A percentile compares a stretch with the other conserved stretches of the same genome.
Conservation (phyloP, 2,113 vertebrate species). For the Hemiprocne comata region DNA sequence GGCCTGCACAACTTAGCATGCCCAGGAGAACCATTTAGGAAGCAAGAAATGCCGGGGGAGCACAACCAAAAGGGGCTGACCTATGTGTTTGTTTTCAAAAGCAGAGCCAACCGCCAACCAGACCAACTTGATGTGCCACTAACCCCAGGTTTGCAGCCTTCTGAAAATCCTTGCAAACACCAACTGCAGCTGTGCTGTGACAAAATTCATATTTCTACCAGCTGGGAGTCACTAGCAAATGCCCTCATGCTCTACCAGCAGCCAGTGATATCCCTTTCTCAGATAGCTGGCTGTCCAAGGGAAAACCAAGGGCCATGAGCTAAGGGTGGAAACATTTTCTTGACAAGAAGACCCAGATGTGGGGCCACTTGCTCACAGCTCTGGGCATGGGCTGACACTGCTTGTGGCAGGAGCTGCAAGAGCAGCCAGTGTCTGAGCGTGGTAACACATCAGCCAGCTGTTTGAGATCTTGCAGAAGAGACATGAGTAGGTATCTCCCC, state of each 20-base stretch:
- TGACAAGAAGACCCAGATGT: background rate
- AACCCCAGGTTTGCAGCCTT: background rate
- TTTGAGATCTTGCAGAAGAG: background rate
- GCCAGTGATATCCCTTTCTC: background rate
- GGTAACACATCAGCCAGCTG: background rate
- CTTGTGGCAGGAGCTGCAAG: background rate
- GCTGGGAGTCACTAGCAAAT: background rate
- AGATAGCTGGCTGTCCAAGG: background rate
- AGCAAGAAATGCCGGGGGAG: background rate
- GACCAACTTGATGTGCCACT: background rate
- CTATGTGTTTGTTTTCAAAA: background rate
- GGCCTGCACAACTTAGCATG: background rate
- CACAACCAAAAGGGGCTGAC: background rate
- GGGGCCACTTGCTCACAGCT: background rate
- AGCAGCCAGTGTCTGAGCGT: accelerated
- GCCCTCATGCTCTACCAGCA: background rate
- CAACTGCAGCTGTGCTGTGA: background rate
- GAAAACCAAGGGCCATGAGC: background rate
- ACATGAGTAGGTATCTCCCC: conserved; percentile 6
- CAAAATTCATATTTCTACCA: background rate
- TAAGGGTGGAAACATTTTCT: background rate
- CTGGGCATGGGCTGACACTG: background rate
- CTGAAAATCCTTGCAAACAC: background rate
- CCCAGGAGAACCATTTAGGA: conserved; percentile 43
- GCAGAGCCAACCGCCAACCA: background rate